Evolutionary conservation across 2,113 vertebrate genomes (phyloP).

Genomic region (Mastomys natalensis): DNA sequence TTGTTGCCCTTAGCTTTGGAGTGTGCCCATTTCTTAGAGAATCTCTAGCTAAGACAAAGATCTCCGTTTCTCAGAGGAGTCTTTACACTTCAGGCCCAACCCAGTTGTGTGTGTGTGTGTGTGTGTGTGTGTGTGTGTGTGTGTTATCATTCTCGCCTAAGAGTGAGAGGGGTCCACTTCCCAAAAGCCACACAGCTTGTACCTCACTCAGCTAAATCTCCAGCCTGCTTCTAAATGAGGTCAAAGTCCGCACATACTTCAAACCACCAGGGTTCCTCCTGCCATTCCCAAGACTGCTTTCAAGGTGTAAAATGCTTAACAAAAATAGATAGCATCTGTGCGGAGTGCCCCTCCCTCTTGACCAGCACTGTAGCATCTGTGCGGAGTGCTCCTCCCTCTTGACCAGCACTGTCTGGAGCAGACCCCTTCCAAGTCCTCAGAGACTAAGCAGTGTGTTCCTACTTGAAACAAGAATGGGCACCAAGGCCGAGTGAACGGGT

Average conservation of each 20-base stretch:
- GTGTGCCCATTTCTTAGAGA: background rate
- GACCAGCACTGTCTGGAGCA: background rate
- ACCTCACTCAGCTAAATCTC: constrained; percentile 7
- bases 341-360: background rate
- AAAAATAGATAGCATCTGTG: background rate
- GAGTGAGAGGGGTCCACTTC: background rate
- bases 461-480: background rate
- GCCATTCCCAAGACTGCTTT: background rate
- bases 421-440: background rate
- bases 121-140: accelerated
- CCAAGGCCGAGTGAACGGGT: background rate
- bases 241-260: background rate
- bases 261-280: background rate
- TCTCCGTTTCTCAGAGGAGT: background rate
- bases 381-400: background rate
- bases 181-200: background rate
- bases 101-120: accelerated
- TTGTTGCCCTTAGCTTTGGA: background rate
- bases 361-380: background rate
- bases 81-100: too few relatives aligned
- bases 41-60: background rate
- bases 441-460: background rate
- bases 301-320: background rate
- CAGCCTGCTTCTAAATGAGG: background rate
- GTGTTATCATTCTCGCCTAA: background rate